phyloP scores from a whole-genome alignment of 2,888 invertebrate species.

The Amblyjoppa fuscipennis region DNA sequence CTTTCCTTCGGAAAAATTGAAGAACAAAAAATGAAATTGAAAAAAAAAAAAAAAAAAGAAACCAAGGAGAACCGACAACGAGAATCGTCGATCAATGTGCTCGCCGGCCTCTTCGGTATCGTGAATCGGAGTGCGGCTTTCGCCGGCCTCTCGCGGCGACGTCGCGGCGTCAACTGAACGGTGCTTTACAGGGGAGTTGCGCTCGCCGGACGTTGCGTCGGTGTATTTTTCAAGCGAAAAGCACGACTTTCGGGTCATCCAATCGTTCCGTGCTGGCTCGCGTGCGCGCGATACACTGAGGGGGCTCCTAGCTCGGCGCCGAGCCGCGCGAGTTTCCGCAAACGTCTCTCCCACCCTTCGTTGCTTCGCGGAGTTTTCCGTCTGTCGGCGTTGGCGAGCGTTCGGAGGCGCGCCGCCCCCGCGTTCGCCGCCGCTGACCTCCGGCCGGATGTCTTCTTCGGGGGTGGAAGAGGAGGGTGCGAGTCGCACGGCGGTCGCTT shows the following conservation, averaged over 20 bases:
- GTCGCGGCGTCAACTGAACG: conserved; percentile 81
- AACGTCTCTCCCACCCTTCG: neutral
- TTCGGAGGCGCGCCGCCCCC: neutral
- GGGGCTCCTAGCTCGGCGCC: neutral
- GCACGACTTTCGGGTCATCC: conserved; percentile 37
- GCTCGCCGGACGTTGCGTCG: conserved; percentile 44
- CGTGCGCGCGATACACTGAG: neutral
- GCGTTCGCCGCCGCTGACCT: neutral
- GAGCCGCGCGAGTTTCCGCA: neutral
- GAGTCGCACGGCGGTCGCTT: neutral
- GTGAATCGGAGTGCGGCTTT: neutral
- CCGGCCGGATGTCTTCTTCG: neutral
- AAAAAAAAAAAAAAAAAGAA: neutral
- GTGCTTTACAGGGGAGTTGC: conserved; percentile 61
- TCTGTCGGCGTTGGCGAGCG: no score
- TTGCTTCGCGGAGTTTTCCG: neutral
- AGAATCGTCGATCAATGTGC: no score
- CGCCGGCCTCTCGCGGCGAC: conserved; percentile 73
- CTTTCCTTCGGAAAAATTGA: neutral
- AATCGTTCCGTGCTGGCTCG: neutral
- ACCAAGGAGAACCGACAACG: neutral
- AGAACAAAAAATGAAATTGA: no score
- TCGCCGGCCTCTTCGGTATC: no score
- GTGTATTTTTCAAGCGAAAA: conserved; percentile 56
- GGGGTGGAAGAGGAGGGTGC: neutral